Evolutionary conservation across 2,113 vertebrate species (phyloP).

Genomic region (Sakesphorus luctuosus): DNA sequence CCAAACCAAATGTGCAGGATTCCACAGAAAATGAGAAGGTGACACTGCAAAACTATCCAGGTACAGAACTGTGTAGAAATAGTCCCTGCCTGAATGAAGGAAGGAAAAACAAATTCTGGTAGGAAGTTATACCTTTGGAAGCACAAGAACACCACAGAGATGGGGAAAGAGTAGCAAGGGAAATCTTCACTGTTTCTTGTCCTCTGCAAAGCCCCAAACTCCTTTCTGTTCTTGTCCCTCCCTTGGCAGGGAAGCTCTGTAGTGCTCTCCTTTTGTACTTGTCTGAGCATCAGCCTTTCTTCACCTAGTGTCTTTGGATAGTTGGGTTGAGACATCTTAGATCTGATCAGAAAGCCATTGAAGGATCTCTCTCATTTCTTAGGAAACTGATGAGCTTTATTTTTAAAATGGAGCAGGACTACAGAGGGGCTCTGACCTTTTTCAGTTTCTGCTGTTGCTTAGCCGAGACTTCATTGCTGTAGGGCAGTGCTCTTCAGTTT

Average conservation of each 20-base stretch:
- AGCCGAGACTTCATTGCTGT: not conserved
- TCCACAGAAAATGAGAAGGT: not conserved
- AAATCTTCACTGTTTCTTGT: not conserved
- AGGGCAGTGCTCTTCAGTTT: constrained; percentile 41
- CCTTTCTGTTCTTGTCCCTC: not conserved
- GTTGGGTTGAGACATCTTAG: not conserved
- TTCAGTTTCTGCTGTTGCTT: not conserved
- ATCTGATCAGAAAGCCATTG: not conserved
- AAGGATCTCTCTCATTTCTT: not conserved
- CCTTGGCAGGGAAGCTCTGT: not conserved
- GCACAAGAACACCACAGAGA: not conserved
- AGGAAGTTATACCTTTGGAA: not conserved
- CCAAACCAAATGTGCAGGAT: not conserved
- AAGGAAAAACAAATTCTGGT: not conserved
- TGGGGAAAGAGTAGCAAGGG: not conserved
- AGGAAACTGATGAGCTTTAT: not conserved
- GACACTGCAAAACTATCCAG: not conserved
- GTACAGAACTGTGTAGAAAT: not conserved
- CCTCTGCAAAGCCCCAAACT: not conserved
- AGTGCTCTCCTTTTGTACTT: not conserved
- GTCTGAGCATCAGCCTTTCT: not conserved
- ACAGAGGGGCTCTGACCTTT: not conserved
- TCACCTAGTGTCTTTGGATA: not conserved
- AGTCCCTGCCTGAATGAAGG: not conserved
- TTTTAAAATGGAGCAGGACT: not conserved